Conservation (phyloP, 1,140 invertebrate genomes). For the Drosophila mauritiana region DNA sequence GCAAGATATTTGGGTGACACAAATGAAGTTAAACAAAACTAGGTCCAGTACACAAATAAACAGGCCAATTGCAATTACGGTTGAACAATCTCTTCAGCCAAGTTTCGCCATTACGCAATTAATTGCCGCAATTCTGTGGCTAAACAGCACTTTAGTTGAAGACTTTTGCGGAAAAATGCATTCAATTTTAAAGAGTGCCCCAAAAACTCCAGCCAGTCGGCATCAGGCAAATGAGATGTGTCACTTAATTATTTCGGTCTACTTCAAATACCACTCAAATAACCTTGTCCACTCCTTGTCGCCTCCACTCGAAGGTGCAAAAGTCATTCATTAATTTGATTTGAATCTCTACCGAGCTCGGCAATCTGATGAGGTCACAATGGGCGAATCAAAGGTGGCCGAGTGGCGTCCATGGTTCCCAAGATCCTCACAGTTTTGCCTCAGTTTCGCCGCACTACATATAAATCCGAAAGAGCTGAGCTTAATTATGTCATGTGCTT, state of each 20-base stretch:
- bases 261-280: slow-evolving; percentile 22
- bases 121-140: slow-evolving; percentile 1
- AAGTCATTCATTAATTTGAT: slow-evolving; percentile 64
- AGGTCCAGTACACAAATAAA: slow-evolving; percentile 38
- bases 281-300: slow-evolving; percentile 21
- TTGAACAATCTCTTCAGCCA: slow-evolving; percentile 51
- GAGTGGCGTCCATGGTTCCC: slow-evolving; percentile 4
- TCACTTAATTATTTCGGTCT: slow-evolving; percentile 33
- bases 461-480: slow-evolving; percentile 51
- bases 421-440: slow-evolving; percentile 20
- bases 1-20: slow-evolving; percentile 26
- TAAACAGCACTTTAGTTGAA: background rate
- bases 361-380: slow-evolving; percentile 59
- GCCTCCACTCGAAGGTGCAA: slow-evolving; percentile 24
- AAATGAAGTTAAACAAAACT: slow-evolving; percentile 36
- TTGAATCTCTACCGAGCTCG: slow-evolving; percentile 38
- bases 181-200: background rate
- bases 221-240: slow-evolving; percentile 1
- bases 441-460: slow-evolving; percentile 32
- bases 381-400: slow-evolving; percentile 18
- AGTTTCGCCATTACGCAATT: slow-evolving; percentile 27
- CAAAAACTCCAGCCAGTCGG: background rate
- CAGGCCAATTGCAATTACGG: slow-evolving; percentile 41
- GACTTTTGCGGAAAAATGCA: no score
- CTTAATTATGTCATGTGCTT: slow-evolving; percentile 73